Conservation (phyloP, 2,797 vertebrate species). For the Ambastaia sidthimunki region DNA sequence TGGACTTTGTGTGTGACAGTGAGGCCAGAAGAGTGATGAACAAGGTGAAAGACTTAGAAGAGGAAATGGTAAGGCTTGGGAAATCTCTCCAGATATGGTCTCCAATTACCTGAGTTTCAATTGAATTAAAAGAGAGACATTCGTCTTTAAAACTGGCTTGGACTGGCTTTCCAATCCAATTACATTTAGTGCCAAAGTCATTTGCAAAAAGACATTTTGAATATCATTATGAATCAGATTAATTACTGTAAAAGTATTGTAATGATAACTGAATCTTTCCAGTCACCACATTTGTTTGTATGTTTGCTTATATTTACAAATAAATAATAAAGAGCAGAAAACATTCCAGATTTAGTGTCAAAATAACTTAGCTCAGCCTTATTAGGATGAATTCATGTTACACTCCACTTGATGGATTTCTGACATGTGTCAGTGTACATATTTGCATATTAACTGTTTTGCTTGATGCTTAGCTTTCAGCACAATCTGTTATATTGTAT, state of each 20-base stretch:
- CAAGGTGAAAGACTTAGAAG: conserved; percentile 67
- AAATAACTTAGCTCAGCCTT: neutral
- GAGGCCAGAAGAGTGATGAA: conserved; percentile 70
- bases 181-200: neutral
- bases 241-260: neutral
- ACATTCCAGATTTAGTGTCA: neutral
- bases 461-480: no score
- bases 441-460: conserved; percentile 4
- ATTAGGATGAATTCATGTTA: neutral
- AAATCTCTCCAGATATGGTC: neutral
- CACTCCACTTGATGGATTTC: conserved; percentile 2
- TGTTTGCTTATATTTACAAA: neutral
- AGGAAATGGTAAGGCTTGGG: conserved; percentile 66
- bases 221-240: neutral
- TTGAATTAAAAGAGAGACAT: neutral
- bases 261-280: neutral
- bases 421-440: conserved; percentile 2
- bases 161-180: neutral
- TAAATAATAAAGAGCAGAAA: neutral
- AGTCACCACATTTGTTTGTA: neutral
- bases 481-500: neutral
- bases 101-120: neutral
- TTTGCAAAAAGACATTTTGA: neutral
- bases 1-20: conserved; percentile 74
- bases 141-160: neutral